Percentiles rank a stretch among this genome's conserved stretches.
Evolutionary conservation across 2,113 vertebrate genomes (phyloP).

Genomic region (Cynoglossus semilaevis): DNA sequence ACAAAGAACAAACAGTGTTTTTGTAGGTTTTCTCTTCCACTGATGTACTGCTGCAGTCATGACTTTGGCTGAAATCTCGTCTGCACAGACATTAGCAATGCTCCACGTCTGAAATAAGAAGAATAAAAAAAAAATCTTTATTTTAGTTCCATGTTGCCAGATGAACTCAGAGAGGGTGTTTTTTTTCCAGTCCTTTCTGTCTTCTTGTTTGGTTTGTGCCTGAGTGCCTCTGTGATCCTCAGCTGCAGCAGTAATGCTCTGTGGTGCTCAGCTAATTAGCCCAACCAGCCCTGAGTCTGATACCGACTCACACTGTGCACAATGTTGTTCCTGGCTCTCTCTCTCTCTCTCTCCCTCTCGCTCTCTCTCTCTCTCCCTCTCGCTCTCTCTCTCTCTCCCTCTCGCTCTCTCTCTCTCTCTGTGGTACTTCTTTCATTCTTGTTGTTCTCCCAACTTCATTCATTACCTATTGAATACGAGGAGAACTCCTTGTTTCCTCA

Average conservation of each 20-base stretch:
- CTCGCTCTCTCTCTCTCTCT: neutral
- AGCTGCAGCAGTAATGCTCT: constrained; percentile 53
- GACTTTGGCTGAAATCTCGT: constrained; percentile 9
- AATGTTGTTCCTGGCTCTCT: constrained; percentile 30
- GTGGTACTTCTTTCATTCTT: neutral
- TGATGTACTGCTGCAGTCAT: too few relatives aligned
- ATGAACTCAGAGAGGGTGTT: constrained; percentile 57
- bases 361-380: constrained; percentile 8
- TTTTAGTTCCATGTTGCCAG: constrained; percentile 31
- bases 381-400: constrained; percentile 4
- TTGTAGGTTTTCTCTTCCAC: too few relatives aligned
- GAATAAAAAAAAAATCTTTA: constrained; percentile 8
- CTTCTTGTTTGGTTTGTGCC: constrained; percentile 62
- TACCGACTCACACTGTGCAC: constrained; percentile 24
- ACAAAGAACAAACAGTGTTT: too few relatives aligned
- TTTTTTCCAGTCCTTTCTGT: constrained; percentile 11
- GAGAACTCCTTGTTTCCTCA: neutral
- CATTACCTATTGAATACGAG: neutral
- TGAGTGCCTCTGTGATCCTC: constrained; percentile 61
- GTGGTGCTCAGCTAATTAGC: constrained; percentile 61
- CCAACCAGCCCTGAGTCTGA: constrained; percentile 39
- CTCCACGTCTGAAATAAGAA: constrained; percentile 22
- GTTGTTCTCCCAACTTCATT: neutral
- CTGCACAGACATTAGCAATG: constrained; percentile 11
- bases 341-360: constrained; percentile 7